These are phyloP conservation scores for Laodelphax striatellus DNA, from an alignment of 1,140 invertebrate genomes.

Conservation along the genomic window DNA sequence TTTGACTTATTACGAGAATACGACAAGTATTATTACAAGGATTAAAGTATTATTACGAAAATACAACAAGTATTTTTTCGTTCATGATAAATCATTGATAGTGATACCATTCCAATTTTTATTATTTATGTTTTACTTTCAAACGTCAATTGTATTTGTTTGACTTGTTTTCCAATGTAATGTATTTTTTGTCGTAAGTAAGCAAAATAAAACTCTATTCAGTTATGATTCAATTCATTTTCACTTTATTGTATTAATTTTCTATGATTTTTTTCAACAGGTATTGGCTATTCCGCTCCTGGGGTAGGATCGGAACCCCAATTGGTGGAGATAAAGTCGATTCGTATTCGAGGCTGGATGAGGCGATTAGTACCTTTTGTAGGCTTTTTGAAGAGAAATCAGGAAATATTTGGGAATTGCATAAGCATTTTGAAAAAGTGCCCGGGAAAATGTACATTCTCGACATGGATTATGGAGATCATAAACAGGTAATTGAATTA, in stretches of 20 bases:
- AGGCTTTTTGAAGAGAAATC: slow-evolving; percentile 70
- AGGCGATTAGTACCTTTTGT: slow-evolving; percentile 56
- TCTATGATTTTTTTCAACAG: slow-evolving; percentile 30
- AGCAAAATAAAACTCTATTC: too few species aligned
- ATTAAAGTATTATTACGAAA: too few species aligned
- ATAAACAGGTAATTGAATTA: slow-evolving; percentile 9
- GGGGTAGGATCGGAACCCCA: slow-evolving; percentile 92
- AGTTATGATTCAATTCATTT: too few species aligned
- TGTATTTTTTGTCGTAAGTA: too few species aligned
- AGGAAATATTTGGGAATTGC: slow-evolving; percentile 62
- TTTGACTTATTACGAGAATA: too few species aligned
- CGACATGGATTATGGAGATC: slow-evolving; percentile 77
- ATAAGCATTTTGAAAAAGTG: slow-evolving; percentile 63
- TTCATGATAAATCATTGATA: too few species aligned
- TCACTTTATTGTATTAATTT: neutral
- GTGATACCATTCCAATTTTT: too few species aligned
- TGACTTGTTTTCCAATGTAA: too few species aligned
- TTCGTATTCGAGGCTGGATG: slow-evolving; percentile 34
- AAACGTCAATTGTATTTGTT: too few species aligned
- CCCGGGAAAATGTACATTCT: slow-evolving; percentile 77
- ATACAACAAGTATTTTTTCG: too few species aligned
- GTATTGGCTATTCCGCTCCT: slow-evolving; percentile 77
- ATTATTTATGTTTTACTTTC: too few species aligned
- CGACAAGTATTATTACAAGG: too few species aligned
- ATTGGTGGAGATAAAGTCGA: slow-evolving; percentile 76